Percentiles rank a stretch among this genome's conserved stretches.
Conservation (phyloP, 1,140 invertebrate genomes). For the Drosophila dunni region DNA sequence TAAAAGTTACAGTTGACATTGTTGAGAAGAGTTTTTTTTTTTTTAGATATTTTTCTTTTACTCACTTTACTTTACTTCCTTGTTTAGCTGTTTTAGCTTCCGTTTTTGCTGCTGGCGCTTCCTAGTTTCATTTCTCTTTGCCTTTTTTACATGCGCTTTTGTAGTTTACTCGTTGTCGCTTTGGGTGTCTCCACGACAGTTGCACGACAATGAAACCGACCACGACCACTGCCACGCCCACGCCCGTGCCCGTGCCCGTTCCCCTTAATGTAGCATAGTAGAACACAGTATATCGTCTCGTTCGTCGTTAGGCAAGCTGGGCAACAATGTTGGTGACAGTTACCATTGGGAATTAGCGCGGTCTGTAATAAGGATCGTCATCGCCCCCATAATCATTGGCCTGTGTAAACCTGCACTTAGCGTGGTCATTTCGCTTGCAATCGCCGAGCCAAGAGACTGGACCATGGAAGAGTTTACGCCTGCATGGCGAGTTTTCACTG, state of each 20-base stretch:
- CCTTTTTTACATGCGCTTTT: slow-evolving; percentile 59
- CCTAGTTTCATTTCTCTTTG: slow-evolving; percentile 44
- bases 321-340: slow-evolving; percentile 68
- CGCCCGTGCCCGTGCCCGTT: not conserved
- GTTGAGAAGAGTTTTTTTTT: slow-evolving; percentile 6
- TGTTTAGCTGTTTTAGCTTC: slow-evolving; percentile 76
- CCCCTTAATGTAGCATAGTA: not conserved
- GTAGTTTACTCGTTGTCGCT: slow-evolving; percentile 30
- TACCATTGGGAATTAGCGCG: slow-evolving; percentile 79
- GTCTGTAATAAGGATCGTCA: slow-evolving; percentile 80
- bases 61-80: slow-evolving; percentile 68
- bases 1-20: slow-evolving; percentile 23
- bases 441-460: slow-evolving; percentile 8
- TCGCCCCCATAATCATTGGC: slow-evolving; percentile 78
- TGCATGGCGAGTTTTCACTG: slow-evolving; percentile 30
- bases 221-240: slow-evolving; percentile 1
- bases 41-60: slow-evolving; percentile 58
- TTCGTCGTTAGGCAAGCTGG: not conserved
- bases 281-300: not conserved
- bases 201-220: slow-evolving; percentile 3
- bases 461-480: slow-evolving; percentile 5
- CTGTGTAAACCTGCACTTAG: slow-evolving; percentile 82
- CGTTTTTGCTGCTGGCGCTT: slow-evolving; percentile 55
- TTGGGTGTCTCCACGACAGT: slow-evolving; percentile 11
- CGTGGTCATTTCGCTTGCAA: slow-evolving; percentile 67